Conservation (phyloP, 2,113 vertebrate species). For the Nibea coibor region DNA sequence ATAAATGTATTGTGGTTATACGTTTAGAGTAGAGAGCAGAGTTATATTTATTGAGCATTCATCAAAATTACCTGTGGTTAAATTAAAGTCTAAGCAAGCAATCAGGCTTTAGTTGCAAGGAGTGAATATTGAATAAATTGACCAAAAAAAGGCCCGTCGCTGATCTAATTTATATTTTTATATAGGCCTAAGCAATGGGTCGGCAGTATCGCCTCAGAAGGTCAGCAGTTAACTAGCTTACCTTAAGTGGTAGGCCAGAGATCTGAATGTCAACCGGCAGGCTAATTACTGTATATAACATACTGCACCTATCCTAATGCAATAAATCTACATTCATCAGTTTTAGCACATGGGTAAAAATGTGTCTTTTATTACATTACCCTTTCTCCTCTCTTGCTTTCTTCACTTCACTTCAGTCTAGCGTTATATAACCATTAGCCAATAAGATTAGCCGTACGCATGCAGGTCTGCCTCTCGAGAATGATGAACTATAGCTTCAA, state of each 20-base stretch:
- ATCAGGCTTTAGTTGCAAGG: not conserved
- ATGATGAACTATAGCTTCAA: not conserved
- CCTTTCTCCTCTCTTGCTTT: not conserved
- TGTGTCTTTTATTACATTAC: not conserved
- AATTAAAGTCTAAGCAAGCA: not conserved
- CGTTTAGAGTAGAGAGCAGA: too few species aligned
- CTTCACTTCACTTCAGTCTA: not conserved
- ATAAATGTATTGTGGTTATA: not conserved
- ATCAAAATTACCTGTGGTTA: not conserved
- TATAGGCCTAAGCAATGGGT: too few species aligned
- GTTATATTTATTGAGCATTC: not conserved
- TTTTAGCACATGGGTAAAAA: conserved; percentile 4
- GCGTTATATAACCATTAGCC: not conserved
- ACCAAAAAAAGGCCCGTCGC: too few species aligned
- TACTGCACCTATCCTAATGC: not conserved
- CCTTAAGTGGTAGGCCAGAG: conserved; percentile 14
- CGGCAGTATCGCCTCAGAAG: not conserved
- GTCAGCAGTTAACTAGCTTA: conserved; percentile 32
- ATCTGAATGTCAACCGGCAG: not conserved
- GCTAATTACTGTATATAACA: conserved; percentile 40
- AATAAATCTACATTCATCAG: conserved; percentile 1
- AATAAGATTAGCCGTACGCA: not conserved
- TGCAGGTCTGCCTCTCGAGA: not conserved
- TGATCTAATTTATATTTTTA: too few species aligned
- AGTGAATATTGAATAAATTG: not conserved